These are phyloP conservation scores for Prietella phreatophila DNA, from an alignment of 2,113 vertebrate genomes.

Conservation along the genomic window DNA sequence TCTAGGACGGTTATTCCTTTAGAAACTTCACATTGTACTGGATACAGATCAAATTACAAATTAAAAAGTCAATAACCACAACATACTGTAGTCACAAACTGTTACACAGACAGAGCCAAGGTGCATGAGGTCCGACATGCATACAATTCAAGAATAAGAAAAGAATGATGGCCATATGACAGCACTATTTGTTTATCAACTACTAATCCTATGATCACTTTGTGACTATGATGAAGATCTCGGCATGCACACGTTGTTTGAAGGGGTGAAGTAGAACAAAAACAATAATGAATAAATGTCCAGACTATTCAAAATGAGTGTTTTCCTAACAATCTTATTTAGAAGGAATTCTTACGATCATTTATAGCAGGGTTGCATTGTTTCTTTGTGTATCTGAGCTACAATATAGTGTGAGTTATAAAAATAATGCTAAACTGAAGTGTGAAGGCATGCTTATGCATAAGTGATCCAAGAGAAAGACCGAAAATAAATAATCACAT, in stretches of 20 bases:
- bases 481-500: conserved; percentile 20
- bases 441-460: conserved; percentile 4
- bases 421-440: conserved; percentile 31
- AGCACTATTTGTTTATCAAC: not conserved
- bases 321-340: not conserved
- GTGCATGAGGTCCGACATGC: not conserved
- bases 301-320: not conserved
- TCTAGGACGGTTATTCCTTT: not conserved
- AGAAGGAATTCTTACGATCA: not conserved
- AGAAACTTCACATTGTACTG: not conserved
- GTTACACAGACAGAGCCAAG: not conserved
- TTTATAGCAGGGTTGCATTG: not conserved
- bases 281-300: not conserved
- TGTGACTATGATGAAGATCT: not conserved
- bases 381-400: not conserved
- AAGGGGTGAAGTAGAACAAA: not conserved
- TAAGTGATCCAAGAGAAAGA: not conserved
- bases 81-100: not conserved
- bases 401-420: conserved; percentile 13
- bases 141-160: not conserved
- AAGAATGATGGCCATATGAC: not conserved
- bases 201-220: not conserved
- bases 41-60: not conserved
- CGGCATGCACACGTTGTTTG: not conserved
- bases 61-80: not conserved